Evolutionary conservation across 2,797 vertebrate genomes (phyloP).

Genomic region (Rhyacichthys aspro): DNA sequence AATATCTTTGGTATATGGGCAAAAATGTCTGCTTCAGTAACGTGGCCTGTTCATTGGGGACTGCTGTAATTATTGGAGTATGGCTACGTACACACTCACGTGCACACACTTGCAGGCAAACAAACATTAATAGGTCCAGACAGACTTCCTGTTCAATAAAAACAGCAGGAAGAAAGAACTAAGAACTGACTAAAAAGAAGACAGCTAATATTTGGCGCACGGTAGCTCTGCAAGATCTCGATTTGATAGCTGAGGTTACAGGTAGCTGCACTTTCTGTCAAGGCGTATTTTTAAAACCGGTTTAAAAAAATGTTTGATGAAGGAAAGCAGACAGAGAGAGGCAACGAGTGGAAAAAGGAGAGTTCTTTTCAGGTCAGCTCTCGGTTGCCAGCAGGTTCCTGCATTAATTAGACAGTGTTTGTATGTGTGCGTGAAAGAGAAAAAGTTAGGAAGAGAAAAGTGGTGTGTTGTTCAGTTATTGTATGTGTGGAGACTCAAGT

Average conservation of each 20-base stretch:
- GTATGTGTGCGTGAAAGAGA: slow-evolving; percentile 15
- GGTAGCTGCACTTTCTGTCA: slow-evolving; percentile 53
- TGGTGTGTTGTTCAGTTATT: slow-evolving; percentile 13
- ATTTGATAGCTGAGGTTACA: slow-evolving; percentile 54
- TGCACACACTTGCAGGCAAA: neutral
- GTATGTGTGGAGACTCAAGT: slow-evolving; percentile 16
- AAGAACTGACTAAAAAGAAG: slow-evolving; percentile 5
- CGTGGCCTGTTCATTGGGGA: slow-evolving; percentile 14
- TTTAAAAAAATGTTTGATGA: slow-evolving; percentile 51
- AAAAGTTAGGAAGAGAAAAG: slow-evolving; percentile 1
- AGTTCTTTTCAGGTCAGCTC: slow-evolving; percentile 61
- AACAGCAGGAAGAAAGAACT: slow-evolving; percentile 1
- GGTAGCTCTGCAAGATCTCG: slow-evolving; percentile 17
- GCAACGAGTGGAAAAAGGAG: slow-evolving; percentile 39
- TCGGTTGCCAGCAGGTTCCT: slow-evolving; percentile 54
- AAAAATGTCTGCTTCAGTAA: slow-evolving; percentile 15
- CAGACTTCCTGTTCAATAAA: slow-evolving; percentile 18
- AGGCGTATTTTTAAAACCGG: slow-evolving; percentile 34
- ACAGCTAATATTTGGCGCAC: slow-evolving; percentile 23
- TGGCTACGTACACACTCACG: slow-evolving; percentile 11
- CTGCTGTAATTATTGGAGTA: slow-evolving; percentile 26
- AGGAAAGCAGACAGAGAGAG: slow-evolving; percentile 48
- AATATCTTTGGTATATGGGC: slow-evolving; percentile 14
- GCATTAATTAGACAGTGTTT: slow-evolving; percentile 65
- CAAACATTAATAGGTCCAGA: slow-evolving; percentile 4